phyloP scores from a whole-genome alignment of 2,888 invertebrate species.

The Melangyna quadrimaculata region DNA sequence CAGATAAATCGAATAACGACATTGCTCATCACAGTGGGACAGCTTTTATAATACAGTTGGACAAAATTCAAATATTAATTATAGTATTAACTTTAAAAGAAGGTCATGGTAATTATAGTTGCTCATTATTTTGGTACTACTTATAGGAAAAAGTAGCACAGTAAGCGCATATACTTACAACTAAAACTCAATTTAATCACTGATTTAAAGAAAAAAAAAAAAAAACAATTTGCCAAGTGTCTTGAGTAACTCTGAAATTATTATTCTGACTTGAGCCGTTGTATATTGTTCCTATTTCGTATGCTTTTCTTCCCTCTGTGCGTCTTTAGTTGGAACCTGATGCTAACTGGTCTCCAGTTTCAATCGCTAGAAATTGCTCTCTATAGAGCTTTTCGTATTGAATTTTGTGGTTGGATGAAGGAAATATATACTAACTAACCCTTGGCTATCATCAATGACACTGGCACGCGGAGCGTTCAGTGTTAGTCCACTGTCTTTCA shows the following conservation, averaged over 20 bases:
- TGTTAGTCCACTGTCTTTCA: constrained; percentile 40
- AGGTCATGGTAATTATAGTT: too few species aligned
- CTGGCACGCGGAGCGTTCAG: background rate
- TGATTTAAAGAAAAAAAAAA: too few species aligned
- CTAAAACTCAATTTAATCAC: too few species aligned
- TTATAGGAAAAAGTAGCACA: too few species aligned
- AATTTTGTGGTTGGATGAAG: constrained; percentile 47
- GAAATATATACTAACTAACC: constrained; percentile 7
- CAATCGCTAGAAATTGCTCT: background rate
- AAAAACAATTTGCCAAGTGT: too few species aligned
- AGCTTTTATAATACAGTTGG: background rate
- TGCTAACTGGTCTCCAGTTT: constrained; percentile 29
- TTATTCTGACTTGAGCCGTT: too few species aligned
- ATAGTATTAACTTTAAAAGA: too few species aligned
- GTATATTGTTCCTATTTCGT: background rate
- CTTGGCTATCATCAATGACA: constrained; percentile 28
- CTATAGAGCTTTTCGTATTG: constrained; percentile 1
- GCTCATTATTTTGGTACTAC: too few species aligned
- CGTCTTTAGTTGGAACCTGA: constrained; percentile 39
- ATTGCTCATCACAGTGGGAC: background rate
- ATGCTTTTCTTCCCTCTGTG: background rate
- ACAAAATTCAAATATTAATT: background rate
- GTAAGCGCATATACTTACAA: too few species aligned
- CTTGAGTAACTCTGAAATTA: too few species aligned
- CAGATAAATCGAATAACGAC: constrained; percentile 53